Conservation (phyloP, 2,888 invertebrate species). For the Drosophila birchii region DNA sequence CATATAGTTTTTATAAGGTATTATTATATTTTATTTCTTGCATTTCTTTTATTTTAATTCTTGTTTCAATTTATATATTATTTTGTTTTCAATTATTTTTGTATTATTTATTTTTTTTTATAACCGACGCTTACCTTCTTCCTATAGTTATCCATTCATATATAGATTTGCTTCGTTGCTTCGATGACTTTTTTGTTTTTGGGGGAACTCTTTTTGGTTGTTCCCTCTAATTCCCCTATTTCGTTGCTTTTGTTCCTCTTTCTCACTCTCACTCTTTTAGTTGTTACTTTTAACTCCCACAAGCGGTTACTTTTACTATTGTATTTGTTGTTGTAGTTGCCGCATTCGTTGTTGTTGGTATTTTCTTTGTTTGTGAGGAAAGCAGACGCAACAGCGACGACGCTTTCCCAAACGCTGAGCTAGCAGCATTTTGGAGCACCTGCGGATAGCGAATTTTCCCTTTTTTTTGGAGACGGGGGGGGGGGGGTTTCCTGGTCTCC, state of each 20-base stretch:
- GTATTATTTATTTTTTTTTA: background rate
- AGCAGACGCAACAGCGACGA: constrained; percentile 74
- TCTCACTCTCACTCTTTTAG: constrained; percentile 18
- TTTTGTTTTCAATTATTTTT: no score
- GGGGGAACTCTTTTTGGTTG: background rate
- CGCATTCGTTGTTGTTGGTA: constrained; percentile 48
- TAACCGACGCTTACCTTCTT: constrained; percentile 79
- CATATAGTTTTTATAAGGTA: no score
- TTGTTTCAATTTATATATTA: no score
- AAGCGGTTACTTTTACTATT: constrained; percentile 8
- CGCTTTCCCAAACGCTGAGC: constrained; percentile 56
- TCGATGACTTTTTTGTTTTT: background rate
- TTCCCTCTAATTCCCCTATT: constrained; percentile 1
- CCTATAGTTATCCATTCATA: constrained; percentile 84
- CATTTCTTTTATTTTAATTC: no score
- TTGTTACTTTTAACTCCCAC: constrained; percentile 4
- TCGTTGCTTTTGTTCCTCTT: constrained; percentile 25
- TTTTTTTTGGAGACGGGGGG: no score
- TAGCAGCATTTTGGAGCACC: constrained; percentile 48
- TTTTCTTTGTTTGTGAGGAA: constrained; percentile 73
- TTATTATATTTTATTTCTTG: no score
- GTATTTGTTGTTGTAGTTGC: constrained; percentile 42
- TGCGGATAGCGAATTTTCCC: constrained; percentile 5
- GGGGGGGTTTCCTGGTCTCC: background rate
- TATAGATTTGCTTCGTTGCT: constrained; percentile 48